These are phyloP conservation scores for Ceratotherium simum DNA, from an alignment of 2,113 vertebrate species.

Conservation along the genomic window DNA sequence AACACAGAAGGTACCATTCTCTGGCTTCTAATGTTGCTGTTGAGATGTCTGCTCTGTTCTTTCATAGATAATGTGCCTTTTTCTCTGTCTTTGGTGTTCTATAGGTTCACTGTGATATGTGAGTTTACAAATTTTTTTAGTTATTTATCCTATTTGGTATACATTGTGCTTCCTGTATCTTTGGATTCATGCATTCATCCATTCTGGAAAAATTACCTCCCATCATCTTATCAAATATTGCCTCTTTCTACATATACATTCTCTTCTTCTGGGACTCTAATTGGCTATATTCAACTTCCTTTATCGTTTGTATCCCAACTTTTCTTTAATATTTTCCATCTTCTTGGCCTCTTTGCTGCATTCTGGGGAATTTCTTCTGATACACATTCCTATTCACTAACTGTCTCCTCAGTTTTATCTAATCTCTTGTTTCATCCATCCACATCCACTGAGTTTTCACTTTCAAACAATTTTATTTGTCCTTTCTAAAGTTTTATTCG, in stretches of 20 bases:
- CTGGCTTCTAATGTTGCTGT: background rate
- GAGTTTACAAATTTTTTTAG: background rate
- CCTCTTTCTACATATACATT: background rate
- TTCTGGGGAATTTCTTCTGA: background rate
- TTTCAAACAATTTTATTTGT: constrained; percentile 13
- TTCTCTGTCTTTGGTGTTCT: background rate
- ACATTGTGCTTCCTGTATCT: background rate
- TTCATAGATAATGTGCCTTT: background rate
- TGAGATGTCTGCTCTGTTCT: background rate
- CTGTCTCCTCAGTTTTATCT: background rate
- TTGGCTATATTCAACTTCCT: background rate
- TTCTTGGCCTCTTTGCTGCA: background rate
- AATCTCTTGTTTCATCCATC: background rate
- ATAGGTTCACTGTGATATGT: background rate
- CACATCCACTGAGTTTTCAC: background rate
- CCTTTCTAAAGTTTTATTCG: background rate
- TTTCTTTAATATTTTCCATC: background rate
- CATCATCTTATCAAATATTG: background rate
- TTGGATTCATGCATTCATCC: background rate
- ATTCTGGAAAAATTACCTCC: background rate
- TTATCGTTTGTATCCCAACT: background rate
- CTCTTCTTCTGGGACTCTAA: background rate
- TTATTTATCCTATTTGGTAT: background rate
- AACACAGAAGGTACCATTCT: background rate
- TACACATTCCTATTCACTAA: background rate